Evolutionary conservation across 2,888 invertebrate species (phyloP), one percentile per base, ranked within the genome.

Genomic region (Mesorhabditis sp.): DNA sequence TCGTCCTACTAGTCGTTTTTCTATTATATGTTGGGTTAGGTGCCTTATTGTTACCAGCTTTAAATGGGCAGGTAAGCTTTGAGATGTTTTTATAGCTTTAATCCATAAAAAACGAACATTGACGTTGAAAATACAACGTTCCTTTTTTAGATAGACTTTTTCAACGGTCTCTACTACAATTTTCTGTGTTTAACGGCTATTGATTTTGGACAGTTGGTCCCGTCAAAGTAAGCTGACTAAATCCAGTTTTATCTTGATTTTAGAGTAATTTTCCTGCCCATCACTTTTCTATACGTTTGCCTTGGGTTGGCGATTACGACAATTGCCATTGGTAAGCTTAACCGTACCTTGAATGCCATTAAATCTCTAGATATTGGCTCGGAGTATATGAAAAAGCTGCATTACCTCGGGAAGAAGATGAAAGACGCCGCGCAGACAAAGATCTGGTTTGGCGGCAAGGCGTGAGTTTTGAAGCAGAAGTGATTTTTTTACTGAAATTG

Each of bases 371-470:
- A 84, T 63, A 80, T 84, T 67, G 84, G 84, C 28, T 81, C 82
- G 4, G 83, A 84, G 65, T 85, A 85, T 71, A 79, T 84, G 77
- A 83, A 83, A 66, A 84, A 84, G 67, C 67, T 84, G 62, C 84
- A 84, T 68, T 80, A 84, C 71, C 75, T 83, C 68, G 84, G 84
- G 6, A 82, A 83, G 72, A 75, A 78, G 67, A 77, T 84, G 80
- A 83, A 83, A 70, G 80, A 84, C 66, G 84, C 81, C 2, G 84
- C 84, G 4, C 74, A 73, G 44, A 82, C 83, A 5, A 82, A 80
- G 67, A 81, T 84, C 13, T 85, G 84, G 83, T 84, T 84, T 68
- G 84, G 84, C 13, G 84, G 84, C 50, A 85, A 84, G 75, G 81
- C 80, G 81, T 84, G 62, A 70, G 15, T 66, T 64, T 61, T 15